Percentiles rank a stretch among this genome's conserved stretches.
Evolutionary conservation across 2,888 invertebrate species (phyloP).

Genomic region (Fabriciana adippe): DNA sequence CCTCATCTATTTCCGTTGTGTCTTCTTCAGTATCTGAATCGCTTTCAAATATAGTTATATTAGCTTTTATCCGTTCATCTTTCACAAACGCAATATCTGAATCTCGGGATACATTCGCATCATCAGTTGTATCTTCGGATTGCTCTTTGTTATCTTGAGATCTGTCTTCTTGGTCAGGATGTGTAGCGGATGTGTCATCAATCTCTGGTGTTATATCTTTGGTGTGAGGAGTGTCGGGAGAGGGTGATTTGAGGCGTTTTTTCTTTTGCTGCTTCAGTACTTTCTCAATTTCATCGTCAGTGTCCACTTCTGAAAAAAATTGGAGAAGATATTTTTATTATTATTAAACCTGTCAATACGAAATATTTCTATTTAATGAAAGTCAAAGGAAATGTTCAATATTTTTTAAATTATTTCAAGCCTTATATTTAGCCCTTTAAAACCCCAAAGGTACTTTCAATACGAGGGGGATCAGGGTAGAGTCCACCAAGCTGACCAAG

Average conservation of each 20-base stretch:
- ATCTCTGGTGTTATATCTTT: not conserved
- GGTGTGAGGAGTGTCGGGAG: conserved; percentile 11
- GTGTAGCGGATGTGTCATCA: not conserved
- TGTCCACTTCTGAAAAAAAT: conserved; percentile 55
- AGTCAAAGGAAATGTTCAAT: not conserved
- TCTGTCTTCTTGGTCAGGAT: not conserved
- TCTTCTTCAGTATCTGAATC: conserved; percentile 42
- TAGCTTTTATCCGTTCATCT: conserved; percentile 47
- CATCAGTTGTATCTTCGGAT: conserved; percentile 5
- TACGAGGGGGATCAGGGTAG: no score
- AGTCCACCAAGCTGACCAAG: no score
- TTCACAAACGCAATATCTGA: conserved; percentile 47
- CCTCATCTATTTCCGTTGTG: conserved; percentile 24
- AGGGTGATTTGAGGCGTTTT: conserved; percentile 7
- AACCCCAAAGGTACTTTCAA: no score
- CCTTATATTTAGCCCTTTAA: no score
- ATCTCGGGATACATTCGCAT: conserved; percentile 29
- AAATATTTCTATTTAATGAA: no score
- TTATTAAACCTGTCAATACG: not conserved
- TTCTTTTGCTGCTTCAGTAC: conserved; percentile 55
- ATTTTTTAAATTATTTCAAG: no score
- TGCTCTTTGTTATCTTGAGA: not conserved
- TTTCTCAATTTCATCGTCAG: conserved; percentile 84
- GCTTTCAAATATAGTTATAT: conserved; percentile 28
- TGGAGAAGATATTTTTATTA: not conserved